Conservation (phyloP, 1,140 invertebrate genomes). For the Diprion similis region DNA sequence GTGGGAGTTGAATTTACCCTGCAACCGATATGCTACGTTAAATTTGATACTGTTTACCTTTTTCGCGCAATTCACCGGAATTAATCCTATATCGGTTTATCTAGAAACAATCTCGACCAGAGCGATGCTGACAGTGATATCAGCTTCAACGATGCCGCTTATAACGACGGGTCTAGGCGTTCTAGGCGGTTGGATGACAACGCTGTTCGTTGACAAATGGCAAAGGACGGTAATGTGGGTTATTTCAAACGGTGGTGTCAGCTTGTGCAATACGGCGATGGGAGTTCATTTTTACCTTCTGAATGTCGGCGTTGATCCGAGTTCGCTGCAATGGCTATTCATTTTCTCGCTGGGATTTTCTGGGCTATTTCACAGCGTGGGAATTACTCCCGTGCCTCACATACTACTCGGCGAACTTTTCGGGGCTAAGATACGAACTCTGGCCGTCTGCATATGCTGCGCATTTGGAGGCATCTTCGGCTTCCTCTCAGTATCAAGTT, state of each 20-base stretch:
- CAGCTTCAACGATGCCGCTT: constrained; percentile 40
- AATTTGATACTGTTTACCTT: neutral
- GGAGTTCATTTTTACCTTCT: neutral
- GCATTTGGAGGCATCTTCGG: constrained; percentile 75
- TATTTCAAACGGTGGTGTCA: constrained; percentile 22
- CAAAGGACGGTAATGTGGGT: constrained; percentile 39
- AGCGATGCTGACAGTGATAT: constrained; percentile 38
- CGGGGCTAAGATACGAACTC: constrained; percentile 72
- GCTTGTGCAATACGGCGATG: neutral
- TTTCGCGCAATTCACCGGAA: constrained; percentile 40
- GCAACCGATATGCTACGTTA: neutral
- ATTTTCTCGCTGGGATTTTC: constrained; percentile 67
- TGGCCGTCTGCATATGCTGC: constrained; percentile 74
- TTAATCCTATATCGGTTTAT: constrained; percentile 43
- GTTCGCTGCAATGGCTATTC: constrained; percentile 63
- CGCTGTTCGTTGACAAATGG: constrained; percentile 36
- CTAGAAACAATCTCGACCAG: constrained; percentile 41
- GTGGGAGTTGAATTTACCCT: constrained; percentile 30
- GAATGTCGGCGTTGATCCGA: neutral
- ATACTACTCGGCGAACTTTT: constrained; percentile 79
- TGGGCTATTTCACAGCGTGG: constrained; percentile 71
- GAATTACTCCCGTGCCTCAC: constrained; percentile 75
- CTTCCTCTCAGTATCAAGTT: constrained; percentile 66
- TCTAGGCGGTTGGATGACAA: constrained; percentile 30
- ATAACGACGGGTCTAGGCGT: constrained; percentile 37